These are phyloP conservation scores for Pseudocheirus occidentalis DNA, from an alignment of 2,797 vertebrate genomes.

Conservation along the genomic window DNA sequence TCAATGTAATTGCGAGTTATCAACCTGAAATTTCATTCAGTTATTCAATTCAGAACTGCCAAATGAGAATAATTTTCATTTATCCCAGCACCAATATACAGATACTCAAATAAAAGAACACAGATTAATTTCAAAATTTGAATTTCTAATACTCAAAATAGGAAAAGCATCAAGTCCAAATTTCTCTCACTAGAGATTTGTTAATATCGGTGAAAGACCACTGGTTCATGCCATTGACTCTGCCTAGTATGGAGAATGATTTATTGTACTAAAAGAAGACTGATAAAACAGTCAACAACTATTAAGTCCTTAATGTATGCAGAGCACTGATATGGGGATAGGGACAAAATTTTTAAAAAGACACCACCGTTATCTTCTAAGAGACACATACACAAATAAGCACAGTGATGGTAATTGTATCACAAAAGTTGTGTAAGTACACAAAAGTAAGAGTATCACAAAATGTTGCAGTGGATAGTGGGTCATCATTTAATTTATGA, in stretches of 20 bases:
- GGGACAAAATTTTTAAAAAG: not conserved
- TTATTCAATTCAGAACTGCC: slow-evolving; percentile 66
- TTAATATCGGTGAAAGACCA: slow-evolving; percentile 12
- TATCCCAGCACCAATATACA: slow-evolving; percentile 50
- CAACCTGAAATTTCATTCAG: slow-evolving; percentile 76
- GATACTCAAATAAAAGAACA: slow-evolving; percentile 53
- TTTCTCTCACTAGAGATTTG: slow-evolving; percentile 47
- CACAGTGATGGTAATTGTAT: not conserved
- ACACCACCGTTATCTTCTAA: not conserved
- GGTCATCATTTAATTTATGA: not conserved
- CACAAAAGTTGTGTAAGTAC: no score
- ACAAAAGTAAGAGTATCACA: no score
- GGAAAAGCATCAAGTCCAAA: slow-evolving; percentile 29
- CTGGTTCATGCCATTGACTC: not conserved
- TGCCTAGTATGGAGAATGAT: not conserved
- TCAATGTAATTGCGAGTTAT: slow-evolving; percentile 80
- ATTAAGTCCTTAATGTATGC: not conserved
- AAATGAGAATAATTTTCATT: slow-evolving; percentile 74
- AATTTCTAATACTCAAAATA: slow-evolving; percentile 58
- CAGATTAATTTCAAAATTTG: slow-evolving; percentile 53
- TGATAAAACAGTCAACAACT: not conserved
- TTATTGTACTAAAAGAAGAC: not conserved
- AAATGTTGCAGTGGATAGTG: not conserved
- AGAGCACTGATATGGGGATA: not conserved
- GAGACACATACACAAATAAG: not conserved